Conservation (phyloP, 2,113 vertebrate species). For the Dicaeum eximium region DNA sequence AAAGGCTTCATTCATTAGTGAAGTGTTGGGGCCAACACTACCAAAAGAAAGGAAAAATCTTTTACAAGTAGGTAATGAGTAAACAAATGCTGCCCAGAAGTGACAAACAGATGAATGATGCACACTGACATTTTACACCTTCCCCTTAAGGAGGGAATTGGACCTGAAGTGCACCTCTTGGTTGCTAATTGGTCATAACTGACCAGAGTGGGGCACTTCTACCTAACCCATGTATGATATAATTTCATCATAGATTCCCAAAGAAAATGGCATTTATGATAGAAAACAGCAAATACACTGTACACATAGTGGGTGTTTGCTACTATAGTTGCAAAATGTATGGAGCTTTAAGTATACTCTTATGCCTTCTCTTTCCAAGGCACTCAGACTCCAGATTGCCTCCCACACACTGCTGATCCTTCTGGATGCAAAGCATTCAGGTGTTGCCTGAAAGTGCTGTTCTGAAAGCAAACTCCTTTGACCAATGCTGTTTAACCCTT, state of each 20-base stretch:
- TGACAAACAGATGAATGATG: background rate
- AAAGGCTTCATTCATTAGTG: background rate
- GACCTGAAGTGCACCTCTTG: background rate
- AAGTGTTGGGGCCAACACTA: background rate
- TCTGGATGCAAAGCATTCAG: background rate
- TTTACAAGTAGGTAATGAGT: background rate
- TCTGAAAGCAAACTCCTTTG: background rate
- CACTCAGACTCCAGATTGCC: background rate
- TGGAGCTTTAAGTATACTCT: background rate
- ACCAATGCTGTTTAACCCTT: rapidly evolving
- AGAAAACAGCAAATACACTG: background rate
- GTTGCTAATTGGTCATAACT: background rate
- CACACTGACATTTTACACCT: background rate
- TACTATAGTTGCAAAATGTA: background rate
- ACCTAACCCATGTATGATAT: background rate
- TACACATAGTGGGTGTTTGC: background rate
- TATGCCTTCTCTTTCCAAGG: background rate
- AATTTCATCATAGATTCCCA: background rate
- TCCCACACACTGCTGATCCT: background rate
- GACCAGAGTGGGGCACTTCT: background rate
- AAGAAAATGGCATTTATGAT: background rate
- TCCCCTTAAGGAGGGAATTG: background rate
- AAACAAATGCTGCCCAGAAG: background rate
- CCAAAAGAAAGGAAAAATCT: background rate
- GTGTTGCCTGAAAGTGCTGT: background rate